Percentiles rank a stretch among this genome's conserved stretches.
These are phyloP conservation scores for Platycheirus rosarum DNA, from an alignment of 2,888 invertebrate species.

Conservation along the genomic window DNA sequence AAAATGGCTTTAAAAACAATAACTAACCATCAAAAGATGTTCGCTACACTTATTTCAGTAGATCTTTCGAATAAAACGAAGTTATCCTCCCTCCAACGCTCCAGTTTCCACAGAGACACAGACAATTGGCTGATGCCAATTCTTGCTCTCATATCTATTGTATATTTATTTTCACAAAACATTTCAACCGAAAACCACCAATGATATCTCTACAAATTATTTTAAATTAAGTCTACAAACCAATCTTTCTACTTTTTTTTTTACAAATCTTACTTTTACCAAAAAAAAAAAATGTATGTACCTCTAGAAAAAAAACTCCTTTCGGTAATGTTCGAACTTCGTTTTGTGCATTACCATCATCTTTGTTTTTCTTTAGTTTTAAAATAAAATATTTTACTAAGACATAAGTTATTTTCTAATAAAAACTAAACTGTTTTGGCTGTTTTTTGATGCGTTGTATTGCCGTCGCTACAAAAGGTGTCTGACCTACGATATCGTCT, in stretches of 20 bases:
- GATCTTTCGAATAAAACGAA: too few species aligned
- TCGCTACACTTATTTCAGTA: too few species aligned
- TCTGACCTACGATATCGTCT: slow-evolving; percentile 60
- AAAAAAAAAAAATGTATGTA: slow-evolving; percentile 34
- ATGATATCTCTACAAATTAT: slow-evolving; percentile 36
- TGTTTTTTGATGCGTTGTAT: slow-evolving; percentile 70
- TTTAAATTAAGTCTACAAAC: slow-evolving; percentile 31
- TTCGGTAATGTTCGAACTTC: slow-evolving; percentile 59
- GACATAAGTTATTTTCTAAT: slow-evolving; percentile 70
- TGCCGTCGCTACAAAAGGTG: slow-evolving; percentile 72
- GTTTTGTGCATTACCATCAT: slow-evolving; percentile 57
- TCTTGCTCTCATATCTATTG: too few species aligned
- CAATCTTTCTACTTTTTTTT: slow-evolving; percentile 48
- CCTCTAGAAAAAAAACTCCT: slow-evolving; percentile 37
- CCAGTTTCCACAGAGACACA: too few species aligned
- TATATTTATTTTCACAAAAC: too few species aligned
- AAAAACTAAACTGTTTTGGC: slow-evolving; percentile 58
- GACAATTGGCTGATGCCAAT: too few species aligned
- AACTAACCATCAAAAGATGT: too few species aligned
- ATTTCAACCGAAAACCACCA: slow-evolving; percentile 3
- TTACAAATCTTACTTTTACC: slow-evolving; percentile 6
- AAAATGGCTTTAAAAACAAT: too few species aligned
- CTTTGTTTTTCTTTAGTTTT: slow-evolving; percentile 74
- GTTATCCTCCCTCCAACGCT: too few species aligned
- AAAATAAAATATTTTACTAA: slow-evolving; percentile 69